Base-by-base conservation (phyloP, 1,140 invertebrate species). In the Oedothorax gibbosus region DNA sequence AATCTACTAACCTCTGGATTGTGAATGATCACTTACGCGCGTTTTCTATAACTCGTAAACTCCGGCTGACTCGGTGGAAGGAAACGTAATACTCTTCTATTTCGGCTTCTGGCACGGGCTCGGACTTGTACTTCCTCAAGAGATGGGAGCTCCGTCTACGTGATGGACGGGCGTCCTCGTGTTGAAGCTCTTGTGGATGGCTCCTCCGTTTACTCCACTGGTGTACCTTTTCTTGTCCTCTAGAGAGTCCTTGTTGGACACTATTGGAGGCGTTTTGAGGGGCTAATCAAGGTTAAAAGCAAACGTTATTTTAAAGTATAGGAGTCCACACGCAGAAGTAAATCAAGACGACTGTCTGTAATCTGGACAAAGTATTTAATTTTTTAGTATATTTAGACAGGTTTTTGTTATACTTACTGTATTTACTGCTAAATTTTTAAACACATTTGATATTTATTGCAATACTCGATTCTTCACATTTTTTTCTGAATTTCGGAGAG, bases 181-280 rank as follows among this genome's bases (percentile, higher is more conserved):
- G 1, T 64, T 82, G 57, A 82, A 82, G 56, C 80, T 82, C 35
- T 82, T 82, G 54, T 81, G 78, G 53, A 68, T 54, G 10, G 78
- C 78, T 7, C 68, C 80, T 56, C 64, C 54, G 8, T 54, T n/a
- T 53, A 14, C 35, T 71, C 80, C 68, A 82, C 18, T 82, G 68
- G 5, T 35, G 35, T n/a, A 14, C n/a, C 35, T n/a, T n/a, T 68
- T 60, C 35, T 73, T 82, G 0, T 73, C 69, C 5, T 82, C 50
- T 35, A 56, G 51, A 71, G 66, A 11, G 9, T 75, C 69, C 8
- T 71, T 60, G 49, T 50, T 54, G 9, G 51, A 0, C 15, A 64
- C 8, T 50, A 60, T n/a, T n/a, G 53, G 72, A 0, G 20, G 20
- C n/a, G 54, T 75, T n/a, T 5, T 57, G 18, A 7, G 9, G 53